Conservation (phyloP, 2,888 invertebrate genomes). For the Silvanus unidentatus region DNA sequence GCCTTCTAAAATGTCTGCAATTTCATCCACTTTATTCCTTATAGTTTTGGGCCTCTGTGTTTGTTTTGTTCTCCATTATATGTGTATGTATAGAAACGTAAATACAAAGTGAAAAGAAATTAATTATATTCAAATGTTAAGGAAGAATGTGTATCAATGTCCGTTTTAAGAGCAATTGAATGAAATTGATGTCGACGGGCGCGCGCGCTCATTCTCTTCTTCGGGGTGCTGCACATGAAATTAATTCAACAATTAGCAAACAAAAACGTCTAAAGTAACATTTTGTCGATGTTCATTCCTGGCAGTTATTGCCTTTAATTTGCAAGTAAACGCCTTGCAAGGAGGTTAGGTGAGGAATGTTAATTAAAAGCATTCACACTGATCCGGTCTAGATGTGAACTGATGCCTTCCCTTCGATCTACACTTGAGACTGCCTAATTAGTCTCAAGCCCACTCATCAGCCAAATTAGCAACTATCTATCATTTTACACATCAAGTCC, state of each 20-base stretch:
- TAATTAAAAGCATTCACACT: conserved; percentile 44
- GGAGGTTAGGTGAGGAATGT: conserved; percentile 46
- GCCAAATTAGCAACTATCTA: conserved; percentile 1
- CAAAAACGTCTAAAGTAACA: conserved; percentile 42
- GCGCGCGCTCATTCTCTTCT: no score
- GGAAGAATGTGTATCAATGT: no score
- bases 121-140: no score
- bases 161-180: no score
- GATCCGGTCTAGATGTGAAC: conserved; percentile 20
- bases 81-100: no score
- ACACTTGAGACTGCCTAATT: conserved; percentile 19
- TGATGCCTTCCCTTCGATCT: conserved; percentile 33
- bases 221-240: conserved; percentile 40
- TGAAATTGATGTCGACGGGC: no score
- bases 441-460: conserved; percentile 5
- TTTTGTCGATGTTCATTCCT: conserved; percentile 41
- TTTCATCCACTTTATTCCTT: no score
- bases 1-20: no score
- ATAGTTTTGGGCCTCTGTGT: no score
- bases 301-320: conserved; percentile 48
- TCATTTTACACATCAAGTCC: conserved; percentile 2
- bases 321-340: conserved; percentile 41
- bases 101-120: no score
- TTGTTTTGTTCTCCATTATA: no score
- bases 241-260: conserved; percentile 47